Evolutionary conservation across 2,888 invertebrate species (phyloP).

Genomic region (Pasiphila rectangulata): DNA sequence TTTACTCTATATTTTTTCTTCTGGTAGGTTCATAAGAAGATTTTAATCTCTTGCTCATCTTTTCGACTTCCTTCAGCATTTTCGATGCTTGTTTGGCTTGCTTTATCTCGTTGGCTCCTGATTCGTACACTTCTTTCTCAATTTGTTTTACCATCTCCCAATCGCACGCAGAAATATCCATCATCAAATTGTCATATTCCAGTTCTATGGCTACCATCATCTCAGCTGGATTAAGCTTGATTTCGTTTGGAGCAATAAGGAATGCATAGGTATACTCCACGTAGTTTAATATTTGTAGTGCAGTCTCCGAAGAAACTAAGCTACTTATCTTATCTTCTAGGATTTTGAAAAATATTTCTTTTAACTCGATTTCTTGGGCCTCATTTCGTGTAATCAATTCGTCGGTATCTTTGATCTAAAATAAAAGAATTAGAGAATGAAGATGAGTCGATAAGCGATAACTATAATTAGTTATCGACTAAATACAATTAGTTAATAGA

Average conservation of each 20-base stretch:
- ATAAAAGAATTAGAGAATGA: constrained; percentile 11
- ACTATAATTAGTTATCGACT: too few relatives aligned
- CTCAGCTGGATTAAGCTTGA: constrained; percentile 77
- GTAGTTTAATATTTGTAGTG: constrained; percentile 81
- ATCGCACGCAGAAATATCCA: constrained; percentile 65
- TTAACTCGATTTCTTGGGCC: constrained; percentile 58
- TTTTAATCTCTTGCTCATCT: constrained; percentile 61
- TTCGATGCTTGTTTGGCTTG: constrained; percentile 62
- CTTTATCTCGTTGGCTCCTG: constrained; percentile 52
- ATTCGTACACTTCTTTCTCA: constrained; percentile 64
- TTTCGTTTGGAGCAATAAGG: constrained; percentile 82
- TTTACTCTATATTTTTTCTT: constrained; percentile 36
- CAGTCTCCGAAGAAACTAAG: constrained; percentile 80
- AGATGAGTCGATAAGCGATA: too few relatives aligned
- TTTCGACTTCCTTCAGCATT: constrained; percentile 65
- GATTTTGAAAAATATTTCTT: constrained; percentile 61
- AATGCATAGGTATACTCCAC: constrained; percentile 85
- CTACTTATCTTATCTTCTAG: constrained; percentile 71
- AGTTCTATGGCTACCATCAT: constrained; percentile 83
- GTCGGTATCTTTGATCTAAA: constrained; percentile 59
- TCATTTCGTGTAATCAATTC: constrained; percentile 54
- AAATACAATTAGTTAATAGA: too few relatives aligned
- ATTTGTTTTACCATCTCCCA: constrained; percentile 59
- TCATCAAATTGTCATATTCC: constrained; percentile 66
- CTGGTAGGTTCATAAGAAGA: constrained; percentile 62